These are phyloP conservation scores for Hiodon alosoides DNA, from an alignment of 2,113 vertebrate species.

Conservation along the genomic window DNA sequence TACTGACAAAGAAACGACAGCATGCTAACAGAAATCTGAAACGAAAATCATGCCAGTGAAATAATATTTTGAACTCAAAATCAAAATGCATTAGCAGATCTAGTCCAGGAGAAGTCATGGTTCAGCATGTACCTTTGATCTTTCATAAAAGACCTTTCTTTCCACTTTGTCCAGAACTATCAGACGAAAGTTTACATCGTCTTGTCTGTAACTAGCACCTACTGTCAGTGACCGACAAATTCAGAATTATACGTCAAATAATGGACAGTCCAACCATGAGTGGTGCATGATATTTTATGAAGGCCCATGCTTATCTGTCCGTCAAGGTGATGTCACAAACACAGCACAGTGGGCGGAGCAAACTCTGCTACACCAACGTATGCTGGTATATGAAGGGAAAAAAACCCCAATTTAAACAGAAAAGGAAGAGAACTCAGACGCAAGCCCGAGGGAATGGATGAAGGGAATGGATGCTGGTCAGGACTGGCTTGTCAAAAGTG, in stretches of 20 bases:
- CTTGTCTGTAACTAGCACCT: no score
- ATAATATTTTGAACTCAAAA: background rate
- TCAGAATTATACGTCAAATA: no score
- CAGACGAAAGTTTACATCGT: no score
- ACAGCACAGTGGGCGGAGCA: background rate
- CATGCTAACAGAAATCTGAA: no score
- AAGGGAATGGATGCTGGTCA: constrained; percentile 36
- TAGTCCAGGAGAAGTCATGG: background rate
- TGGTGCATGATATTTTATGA: background rate
- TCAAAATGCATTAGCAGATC: constrained; percentile 2
- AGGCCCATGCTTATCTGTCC: background rate
- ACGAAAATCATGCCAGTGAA: background rate
- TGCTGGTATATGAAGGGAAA: constrained; percentile 3
- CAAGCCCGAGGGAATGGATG: constrained; percentile 25
- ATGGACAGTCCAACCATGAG: no score
- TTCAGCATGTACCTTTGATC: background rate
- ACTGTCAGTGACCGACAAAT: no score
- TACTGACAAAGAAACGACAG: background rate
- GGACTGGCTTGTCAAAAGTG: constrained; percentile 37
- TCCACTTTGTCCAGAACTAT: no score
- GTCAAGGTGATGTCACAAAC: background rate
- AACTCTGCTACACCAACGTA: constrained; percentile 10
- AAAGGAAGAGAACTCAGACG: constrained; percentile 5
- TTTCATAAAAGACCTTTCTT: no score
- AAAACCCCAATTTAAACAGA: constrained; percentile 12